Conservation (phyloP, 1,140 invertebrate genomes). For the Homarus americanus region DNA sequence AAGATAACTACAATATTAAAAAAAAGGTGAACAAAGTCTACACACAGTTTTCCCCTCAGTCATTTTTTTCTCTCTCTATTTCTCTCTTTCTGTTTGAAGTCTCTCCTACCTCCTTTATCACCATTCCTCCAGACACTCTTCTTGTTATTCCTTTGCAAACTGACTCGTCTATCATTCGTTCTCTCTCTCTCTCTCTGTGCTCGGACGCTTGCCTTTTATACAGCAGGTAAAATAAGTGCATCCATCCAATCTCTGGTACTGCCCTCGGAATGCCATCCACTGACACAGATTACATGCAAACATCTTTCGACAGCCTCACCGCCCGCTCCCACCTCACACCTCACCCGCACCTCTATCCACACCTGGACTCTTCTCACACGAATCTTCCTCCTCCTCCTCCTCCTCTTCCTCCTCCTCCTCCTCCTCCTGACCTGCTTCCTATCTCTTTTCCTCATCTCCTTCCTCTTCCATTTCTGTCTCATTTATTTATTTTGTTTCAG, state of each 20-base stretch:
- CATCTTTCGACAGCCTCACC: too few species aligned
- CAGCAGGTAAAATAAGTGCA: background rate
- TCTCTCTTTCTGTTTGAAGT: too few species aligned
- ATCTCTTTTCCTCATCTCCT: background rate
- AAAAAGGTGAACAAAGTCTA: too few species aligned
- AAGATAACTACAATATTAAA: too few species aligned
- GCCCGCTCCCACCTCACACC: background rate
- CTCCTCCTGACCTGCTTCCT: background rate
- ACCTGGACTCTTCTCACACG: background rate
- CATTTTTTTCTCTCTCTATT: too few species aligned
- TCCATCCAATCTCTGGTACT: conserved; percentile 24
- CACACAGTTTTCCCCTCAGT: too few species aligned
- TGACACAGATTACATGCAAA: conserved; percentile 31
- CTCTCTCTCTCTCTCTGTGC: background rate
- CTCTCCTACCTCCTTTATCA: background rate
- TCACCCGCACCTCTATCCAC: background rate
- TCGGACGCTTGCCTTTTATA: background rate
- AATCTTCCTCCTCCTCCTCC: background rate
- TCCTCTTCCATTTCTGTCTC: background rate
- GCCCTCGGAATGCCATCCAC: background rate
- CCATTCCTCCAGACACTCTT: background rate
- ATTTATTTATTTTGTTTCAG: too few species aligned
- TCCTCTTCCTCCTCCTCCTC: background rate
- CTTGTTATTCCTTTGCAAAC: background rate
- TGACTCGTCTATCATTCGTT: conserved; percentile 7